These are phyloP conservation scores for Sebastes elongatus DNA, from an alignment of 2,797 vertebrate genomes.

Conservation along the genomic window DNA sequence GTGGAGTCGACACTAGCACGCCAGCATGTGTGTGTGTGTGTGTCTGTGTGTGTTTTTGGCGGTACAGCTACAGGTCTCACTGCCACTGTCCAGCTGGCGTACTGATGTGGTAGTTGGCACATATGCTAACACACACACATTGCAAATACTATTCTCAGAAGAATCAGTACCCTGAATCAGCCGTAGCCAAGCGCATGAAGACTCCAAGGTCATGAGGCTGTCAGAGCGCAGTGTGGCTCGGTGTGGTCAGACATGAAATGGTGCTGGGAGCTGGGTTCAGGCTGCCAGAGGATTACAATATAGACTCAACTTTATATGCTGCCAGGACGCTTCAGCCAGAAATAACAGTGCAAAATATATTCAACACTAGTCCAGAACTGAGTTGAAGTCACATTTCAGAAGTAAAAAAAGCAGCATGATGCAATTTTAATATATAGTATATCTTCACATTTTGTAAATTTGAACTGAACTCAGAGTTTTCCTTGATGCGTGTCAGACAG, in stretches of 20 bases:
- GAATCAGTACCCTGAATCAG: conserved; percentile 26
- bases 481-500: too few species aligned
- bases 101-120: conserved; percentile 53
- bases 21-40: conserved; percentile 30
- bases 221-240: conserved; percentile 1
- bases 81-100: conserved; percentile 59
- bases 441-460: too few species aligned
- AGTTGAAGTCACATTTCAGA: not conserved
- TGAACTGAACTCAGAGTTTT: too few species aligned
- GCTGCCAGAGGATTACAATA: conserved; percentile 33
- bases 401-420: not conserved
- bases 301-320: conserved; percentile 6
- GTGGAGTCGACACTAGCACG: conserved; percentile 14
- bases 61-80: conserved; percentile 46
- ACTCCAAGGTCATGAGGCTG: conserved; percentile 30
- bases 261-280: conserved; percentile 13
- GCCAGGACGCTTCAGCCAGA: conserved; percentile 10
- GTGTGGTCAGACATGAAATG: conserved; percentile 30
- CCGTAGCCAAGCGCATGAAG: conserved; percentile 1
- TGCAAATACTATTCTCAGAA: conserved; percentile 10
- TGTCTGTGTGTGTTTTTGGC: conserved; percentile 21
- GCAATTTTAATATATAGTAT: too few species aligned
- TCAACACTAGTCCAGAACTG: not conserved
- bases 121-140: not conserved
- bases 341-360: conserved; percentile 26